phyloP scores from a whole-genome alignment of 2,888 invertebrate genomes.

The Brachycybe producta region DNA sequence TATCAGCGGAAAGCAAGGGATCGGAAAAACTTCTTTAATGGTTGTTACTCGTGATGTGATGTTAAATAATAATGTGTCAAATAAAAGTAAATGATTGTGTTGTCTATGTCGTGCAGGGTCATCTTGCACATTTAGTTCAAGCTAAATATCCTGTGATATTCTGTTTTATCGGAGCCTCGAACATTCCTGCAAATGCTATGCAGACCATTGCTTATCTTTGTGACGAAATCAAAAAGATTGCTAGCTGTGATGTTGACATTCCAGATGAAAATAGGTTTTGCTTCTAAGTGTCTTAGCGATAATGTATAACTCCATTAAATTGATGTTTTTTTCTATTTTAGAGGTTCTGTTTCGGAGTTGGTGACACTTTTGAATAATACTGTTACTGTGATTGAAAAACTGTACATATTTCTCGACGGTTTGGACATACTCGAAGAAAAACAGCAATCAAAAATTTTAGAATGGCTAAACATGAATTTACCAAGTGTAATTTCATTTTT shows the following conservation, averaged over 20 bases:
- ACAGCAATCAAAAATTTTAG: constrained; percentile 29
- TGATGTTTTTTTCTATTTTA: not conserved
- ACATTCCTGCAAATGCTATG: not conserved
- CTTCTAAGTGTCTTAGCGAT: not conserved
- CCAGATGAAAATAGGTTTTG: not conserved
- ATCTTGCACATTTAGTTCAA: constrained; percentile 6
- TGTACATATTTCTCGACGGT: constrained; percentile 34
- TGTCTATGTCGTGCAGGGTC: not conserved
- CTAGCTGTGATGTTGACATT: not conserved
- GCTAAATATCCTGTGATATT: constrained; percentile 1
- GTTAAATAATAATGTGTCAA: constrained; percentile 5
- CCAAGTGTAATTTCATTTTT: constrained; percentile 28
- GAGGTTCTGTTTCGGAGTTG: not conserved
- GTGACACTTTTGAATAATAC: not conserved
- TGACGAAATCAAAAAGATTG: not conserved
- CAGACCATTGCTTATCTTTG: not conserved
- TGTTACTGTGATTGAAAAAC: not conserved
- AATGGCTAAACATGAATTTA: constrained; percentile 32
- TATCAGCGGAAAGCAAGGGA: constrained; percentile 32
- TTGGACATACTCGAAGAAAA: constrained; percentile 31
- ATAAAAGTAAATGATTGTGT: not conserved
- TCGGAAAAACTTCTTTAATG: constrained; percentile 34
- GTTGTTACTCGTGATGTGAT: constrained; percentile 19
- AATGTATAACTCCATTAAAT: not conserved
- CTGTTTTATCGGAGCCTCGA: constrained; percentile 9